Evolutionary conservation across 2,797 vertebrate species (phyloP), one percentile per base, ranked within the genome.

Genomic region (Bradypus variegatus): DNA sequence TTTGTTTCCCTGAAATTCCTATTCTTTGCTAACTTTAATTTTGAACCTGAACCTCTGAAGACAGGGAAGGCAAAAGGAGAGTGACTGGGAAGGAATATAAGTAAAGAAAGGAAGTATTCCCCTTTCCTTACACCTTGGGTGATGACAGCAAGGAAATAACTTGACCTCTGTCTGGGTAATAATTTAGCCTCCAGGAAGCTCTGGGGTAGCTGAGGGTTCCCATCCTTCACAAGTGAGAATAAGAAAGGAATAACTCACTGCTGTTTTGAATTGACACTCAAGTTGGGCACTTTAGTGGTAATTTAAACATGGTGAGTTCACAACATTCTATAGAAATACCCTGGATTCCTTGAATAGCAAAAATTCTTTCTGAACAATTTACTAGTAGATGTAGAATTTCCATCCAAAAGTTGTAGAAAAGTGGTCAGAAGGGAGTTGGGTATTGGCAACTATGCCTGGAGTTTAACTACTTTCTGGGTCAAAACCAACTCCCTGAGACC

Each of bases 181-280:
- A 1, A 18, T 31, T 15, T 33, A 12, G 45, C 21, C 33, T 33
- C 18, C 67, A 29, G 55, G 78, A 13, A 6, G 62, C 62, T 62
- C 25, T 0, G 2, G 31, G 75, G n/a, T 60, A 12, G 29, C 5
- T 9, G n/a, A 36, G 25, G 33, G 6, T n/a, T n/a, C 50, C 10
- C 50, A 23, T 0, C 1, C 1, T 1, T 8, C 5, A 45, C 27
- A 29, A 4, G 29, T 33, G 21, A 72, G 45, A 50, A 19, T 2
- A 29, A 31, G 3, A 67, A 29, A 25, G 67, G 8, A 3, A 2
- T 8, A 8, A 4, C 10, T 31, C 60, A 14, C 4, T 23, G 69
- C 27, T 31, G 25, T 14, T 36, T 21, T 7, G 53, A 72, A 31
- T 53, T 19, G 13, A 12, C 5, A 58, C 31, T 64, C 33, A n/a